Evolutionary conservation across 2,113 vertebrate genomes (phyloP).

Genomic region (Dicaeum eximium): DNA sequence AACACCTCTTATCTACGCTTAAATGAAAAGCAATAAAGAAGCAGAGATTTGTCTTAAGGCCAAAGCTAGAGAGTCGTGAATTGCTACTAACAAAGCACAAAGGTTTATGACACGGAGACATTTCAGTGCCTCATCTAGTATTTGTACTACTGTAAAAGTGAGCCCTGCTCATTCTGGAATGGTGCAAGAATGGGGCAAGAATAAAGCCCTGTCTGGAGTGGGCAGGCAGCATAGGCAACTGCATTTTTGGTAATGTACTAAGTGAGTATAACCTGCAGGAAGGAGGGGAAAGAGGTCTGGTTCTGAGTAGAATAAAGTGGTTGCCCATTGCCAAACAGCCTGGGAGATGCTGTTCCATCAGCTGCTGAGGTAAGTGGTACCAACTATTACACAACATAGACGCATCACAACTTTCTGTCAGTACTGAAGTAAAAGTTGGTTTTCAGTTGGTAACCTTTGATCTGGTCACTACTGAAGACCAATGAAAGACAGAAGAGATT

Average conservation of each 20-base stretch:
- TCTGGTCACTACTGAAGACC: not conserved
- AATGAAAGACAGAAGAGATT: not conserved
- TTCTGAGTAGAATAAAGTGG: not conserved
- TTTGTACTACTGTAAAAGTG: not conserved
- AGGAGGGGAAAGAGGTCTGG: not conserved
- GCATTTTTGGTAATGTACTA: fast-evolving
- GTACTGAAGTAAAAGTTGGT: not conserved
- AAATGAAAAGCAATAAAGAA: constrained; percentile 8
- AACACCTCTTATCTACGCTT: not conserved
- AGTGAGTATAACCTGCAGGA: not conserved
- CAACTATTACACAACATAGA: not conserved
- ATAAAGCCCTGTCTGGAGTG: not conserved
- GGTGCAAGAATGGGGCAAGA: not conserved
- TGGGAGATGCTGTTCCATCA: not conserved
- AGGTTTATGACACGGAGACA: not conserved
- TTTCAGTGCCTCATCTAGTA: not conserved
- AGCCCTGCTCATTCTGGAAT: not conserved
- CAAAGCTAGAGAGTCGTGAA: not conserved
- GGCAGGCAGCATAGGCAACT: not conserved
- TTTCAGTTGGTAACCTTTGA: not conserved
- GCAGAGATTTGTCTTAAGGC: not conserved
- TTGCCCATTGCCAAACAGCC: not conserved
- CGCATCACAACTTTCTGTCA: not conserved
- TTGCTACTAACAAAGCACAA: not conserved
- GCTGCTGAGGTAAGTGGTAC: not conserved